phyloP scores from a whole-genome alignment of 1,140 invertebrate species.

The Papilio helenus region DNA sequence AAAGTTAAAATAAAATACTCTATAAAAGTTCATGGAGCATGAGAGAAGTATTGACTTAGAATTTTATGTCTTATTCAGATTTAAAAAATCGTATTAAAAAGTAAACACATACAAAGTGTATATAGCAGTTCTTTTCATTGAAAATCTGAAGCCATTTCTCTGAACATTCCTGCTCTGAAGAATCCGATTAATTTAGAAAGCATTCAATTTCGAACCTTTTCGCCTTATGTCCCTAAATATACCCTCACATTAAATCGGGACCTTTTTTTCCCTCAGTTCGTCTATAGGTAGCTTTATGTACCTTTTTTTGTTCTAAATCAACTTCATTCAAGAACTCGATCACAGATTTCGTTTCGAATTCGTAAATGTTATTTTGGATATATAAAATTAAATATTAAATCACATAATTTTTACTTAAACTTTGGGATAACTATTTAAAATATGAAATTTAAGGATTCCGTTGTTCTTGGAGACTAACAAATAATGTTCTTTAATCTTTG shows the following conservation, averaged over 20 bases:
- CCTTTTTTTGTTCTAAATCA: not conserved
- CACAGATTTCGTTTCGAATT: not conserved
- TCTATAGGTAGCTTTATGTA: not conserved
- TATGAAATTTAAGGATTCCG: no score
- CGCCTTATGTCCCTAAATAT: slow-evolving; percentile 30
- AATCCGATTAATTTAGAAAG: slow-evolving; percentile 36
- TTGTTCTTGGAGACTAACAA: no score
- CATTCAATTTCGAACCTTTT: slow-evolving; percentile 35
- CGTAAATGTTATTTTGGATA: not conserved
- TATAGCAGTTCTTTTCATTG: not conserved
- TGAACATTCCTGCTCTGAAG: slow-evolving; percentile 24
- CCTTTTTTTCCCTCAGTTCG: not conserved
- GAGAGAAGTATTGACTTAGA: no score
- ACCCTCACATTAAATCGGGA: slow-evolving; percentile 13
- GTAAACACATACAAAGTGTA: not conserved
- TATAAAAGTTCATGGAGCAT: no score
- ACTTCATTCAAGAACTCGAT: not conserved
- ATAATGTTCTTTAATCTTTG: not conserved
- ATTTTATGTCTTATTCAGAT: no score
- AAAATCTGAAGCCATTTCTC: slow-evolving; percentile 20
- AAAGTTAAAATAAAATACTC: no score
- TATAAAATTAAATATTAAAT: not conserved
- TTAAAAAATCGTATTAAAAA: not conserved
- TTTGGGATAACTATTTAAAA: not conserved
- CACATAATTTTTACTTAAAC: not conserved